Evolutionary conservation across 2,888 invertebrate species (phyloP).

Genomic region (Elmis aenea): DNA sequence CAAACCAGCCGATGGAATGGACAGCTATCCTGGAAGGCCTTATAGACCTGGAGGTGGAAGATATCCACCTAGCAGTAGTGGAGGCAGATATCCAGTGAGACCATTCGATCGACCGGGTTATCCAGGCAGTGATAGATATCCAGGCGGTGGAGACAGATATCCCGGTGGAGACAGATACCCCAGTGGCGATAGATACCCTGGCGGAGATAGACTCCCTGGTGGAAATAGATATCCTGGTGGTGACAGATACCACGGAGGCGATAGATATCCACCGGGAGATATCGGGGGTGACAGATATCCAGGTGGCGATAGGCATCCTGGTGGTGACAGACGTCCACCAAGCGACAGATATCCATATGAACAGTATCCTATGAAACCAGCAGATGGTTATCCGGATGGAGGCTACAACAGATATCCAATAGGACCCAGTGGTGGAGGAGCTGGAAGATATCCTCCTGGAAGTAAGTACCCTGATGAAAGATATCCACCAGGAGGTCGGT

Average conservation of each 20-base stretch:
- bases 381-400: conserved; percentile 29
- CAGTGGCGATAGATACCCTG: conserved; percentile 27
- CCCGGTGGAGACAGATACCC: conserved; percentile 12
- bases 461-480: conserved; percentile 6
- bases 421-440: conserved; percentile 44
- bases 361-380: conserved; percentile 46
- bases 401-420: conserved; percentile 53
- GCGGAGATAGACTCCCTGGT: conserved; percentile 44
- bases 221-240: conserved; percentile 5
- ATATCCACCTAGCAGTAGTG: conserved; percentile 44
- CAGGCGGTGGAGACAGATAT: conserved; percentile 23
- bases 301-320: conserved; percentile 12
- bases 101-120: conserved; percentile 10
- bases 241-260: conserved; percentile 10
- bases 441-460: conserved; percentile 22
- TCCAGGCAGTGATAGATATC: conserved; percentile 19
- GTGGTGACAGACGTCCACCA: conserved; percentile 44
- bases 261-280: conserved; percentile 35
- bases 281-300: conserved; percentile 11
- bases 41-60: conserved; percentile 27
- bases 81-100: conserved; percentile 35
- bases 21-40: conserved; percentile 10
- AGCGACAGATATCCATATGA: conserved; percentile 24
- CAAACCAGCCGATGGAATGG: conserved; percentile 23
- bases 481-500: conserved; percentile 10